These are phyloP conservation scores for Rhagoletis pomonella DNA, from an alignment of 1,140 invertebrate genomes.

Conservation along the genomic window DNA sequence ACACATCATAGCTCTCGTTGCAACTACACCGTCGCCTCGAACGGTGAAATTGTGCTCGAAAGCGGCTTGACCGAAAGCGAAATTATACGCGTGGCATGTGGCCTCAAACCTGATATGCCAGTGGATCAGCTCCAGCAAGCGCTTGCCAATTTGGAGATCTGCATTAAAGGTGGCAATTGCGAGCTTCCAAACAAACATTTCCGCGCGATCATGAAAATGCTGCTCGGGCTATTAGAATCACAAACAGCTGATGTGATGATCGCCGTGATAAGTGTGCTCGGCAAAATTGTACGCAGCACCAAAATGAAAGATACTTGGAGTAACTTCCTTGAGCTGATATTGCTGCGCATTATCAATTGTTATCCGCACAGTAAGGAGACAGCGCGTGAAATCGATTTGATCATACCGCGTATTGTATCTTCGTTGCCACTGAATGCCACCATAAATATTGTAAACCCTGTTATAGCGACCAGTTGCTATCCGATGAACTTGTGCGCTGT, in stretches of 20 bases:
- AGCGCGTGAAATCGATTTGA: slow-evolving; percentile 76
- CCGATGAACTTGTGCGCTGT: slow-evolving; percentile 93
- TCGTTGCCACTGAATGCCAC: slow-evolving; percentile 83
- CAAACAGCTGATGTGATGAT: slow-evolving; percentile 82
- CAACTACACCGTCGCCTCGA: slow-evolving; percentile 60
- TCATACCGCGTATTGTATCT: slow-evolving; percentile 82
- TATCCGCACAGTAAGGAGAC: slow-evolving; percentile 87
- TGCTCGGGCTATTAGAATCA: slow-evolving; percentile 83
- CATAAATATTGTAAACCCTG: slow-evolving; percentile 80
- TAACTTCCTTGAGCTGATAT: slow-evolving; percentile 90
- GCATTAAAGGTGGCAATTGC: slow-evolving; percentile 75
- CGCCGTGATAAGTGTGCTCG: slow-evolving; percentile 84
- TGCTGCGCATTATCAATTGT: slow-evolving; percentile 89
- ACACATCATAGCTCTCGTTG: slow-evolving; percentile 36
- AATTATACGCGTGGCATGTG: slow-evolving; percentile 71
- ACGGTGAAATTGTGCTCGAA: slow-evolving; percentile 71
- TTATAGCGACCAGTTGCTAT: slow-evolving; percentile 89
- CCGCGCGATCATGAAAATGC: slow-evolving; percentile 83
- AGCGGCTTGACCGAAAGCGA: slow-evolving; percentile 73
- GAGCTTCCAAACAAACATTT: slow-evolving; percentile 77
- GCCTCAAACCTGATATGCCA: slow-evolving; percentile 67
- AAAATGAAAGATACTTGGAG: slow-evolving; percentile 86
- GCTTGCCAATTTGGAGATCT: slow-evolving; percentile 72
- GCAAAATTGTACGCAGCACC: slow-evolving; percentile 86
- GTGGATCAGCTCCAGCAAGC: slow-evolving; percentile 67